A percentile compares a stretch with the other conserved stretches of the same genome.
Conservation (phyloP, 2,888 invertebrate species). For the Elysia crispata region DNA sequence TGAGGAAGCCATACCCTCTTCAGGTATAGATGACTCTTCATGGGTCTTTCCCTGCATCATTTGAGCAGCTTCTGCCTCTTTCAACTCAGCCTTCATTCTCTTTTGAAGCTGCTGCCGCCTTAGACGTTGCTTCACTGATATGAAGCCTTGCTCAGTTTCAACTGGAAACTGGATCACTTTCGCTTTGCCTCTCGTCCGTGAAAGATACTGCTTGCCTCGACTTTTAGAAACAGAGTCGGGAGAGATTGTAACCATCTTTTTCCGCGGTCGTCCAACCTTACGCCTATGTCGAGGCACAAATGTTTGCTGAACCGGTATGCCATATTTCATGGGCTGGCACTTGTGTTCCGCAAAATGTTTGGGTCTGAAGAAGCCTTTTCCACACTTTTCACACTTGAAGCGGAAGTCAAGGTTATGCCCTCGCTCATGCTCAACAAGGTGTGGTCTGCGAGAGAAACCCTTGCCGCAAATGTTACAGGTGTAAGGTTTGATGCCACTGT, state of each 20-base stretch:
- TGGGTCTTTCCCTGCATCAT: not conserved
- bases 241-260: slow-evolving; percentile 55
- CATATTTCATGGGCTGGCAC: slow-evolving; percentile 64
- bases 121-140: slow-evolving; percentile 31
- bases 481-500: slow-evolving; percentile 79
- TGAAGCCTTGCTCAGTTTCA: not conserved
- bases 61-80: not conserved
- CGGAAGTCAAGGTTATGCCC: slow-evolving; percentile 72
- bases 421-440: slow-evolving; percentile 75
- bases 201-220: slow-evolving; percentile 44
- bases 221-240: slow-evolving; percentile 44
- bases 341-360: slow-evolving; percentile 72
- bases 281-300: slow-evolving; percentile 63
- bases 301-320: slow-evolving; percentile 53
- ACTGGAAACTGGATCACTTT: slow-evolving; percentile 31
- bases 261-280: slow-evolving; percentile 69
- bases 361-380: slow-evolving; percentile 71
- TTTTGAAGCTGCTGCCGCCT: slow-evolving; percentile 15
- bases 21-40: slow-evolving; percentile 23
- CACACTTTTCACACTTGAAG: slow-evolving; percentile 70
- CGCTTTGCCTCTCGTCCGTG: slow-evolving; percentile 24
- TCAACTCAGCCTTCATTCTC: not conserved
- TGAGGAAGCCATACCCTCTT: too few relatives aligned
- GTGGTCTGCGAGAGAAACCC: slow-evolving; percentile 75
- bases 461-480: slow-evolving; percentile 76